Percentiles rank a stretch among this genome's conserved stretches.
Conservation (phyloP, 2,797 vertebrate genomes). For the Trichosurus vulpecula region DNA sequence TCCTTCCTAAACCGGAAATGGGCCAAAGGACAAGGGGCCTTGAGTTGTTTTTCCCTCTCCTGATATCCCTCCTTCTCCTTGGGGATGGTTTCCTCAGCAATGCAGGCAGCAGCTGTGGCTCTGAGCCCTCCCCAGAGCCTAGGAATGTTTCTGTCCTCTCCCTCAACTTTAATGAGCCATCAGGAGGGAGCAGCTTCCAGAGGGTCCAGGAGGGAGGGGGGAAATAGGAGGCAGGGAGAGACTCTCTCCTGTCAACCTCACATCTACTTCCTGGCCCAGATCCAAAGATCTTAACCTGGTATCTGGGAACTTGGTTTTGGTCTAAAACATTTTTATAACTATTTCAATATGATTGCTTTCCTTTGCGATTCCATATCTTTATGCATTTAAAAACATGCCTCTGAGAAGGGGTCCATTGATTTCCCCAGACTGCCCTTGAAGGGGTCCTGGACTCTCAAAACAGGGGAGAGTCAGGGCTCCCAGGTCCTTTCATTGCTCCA, state of each 20-base stretch:
- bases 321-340: background rate
- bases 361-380: background rate
- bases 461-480: background rate
- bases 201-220: background rate
- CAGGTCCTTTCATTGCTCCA: background rate
- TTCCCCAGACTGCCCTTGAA: background rate
- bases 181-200: background rate
- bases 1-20: background rate
- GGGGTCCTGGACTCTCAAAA: background rate
- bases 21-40: background rate
- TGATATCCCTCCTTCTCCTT: background rate
- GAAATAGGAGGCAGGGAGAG: background rate
- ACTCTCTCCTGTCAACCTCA: background rate
- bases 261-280: background rate
- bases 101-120: background rate
- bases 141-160: slow-evolving; percentile 1
- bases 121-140: slow-evolving; percentile 14
- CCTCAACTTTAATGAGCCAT: slow-evolving; percentile 9
- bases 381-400: background rate
- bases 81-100: background rate
- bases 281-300: background rate
- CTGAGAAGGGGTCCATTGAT: background rate
- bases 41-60: background rate
- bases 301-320: background rate
- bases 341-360: background rate